Base-by-base conservation (phyloP, 1,140 invertebrate species). In the Lepidurus packardi region DNA sequence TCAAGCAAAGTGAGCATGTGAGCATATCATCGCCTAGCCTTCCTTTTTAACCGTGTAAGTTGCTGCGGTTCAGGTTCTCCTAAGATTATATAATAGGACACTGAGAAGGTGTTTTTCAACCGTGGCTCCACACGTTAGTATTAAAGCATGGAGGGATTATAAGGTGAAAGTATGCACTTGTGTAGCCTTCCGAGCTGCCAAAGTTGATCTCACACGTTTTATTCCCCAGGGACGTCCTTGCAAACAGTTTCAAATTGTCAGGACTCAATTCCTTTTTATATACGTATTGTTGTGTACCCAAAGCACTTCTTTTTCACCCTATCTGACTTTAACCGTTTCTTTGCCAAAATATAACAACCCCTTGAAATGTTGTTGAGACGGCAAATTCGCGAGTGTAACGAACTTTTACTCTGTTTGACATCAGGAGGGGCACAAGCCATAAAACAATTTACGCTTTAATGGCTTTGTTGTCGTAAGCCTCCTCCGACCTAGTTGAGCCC, bases 361-460 rank as follows among this genome's bases (percentile, higher is more conserved):
- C 34, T 34, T 34, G 34, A 34, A 34, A 34, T 34, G 34, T 34
- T 34, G 34, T 34, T 4, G 34, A 4, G 34, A 34, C 4, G 34
- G 21, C 16, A 65, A 65, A 9, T 21, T 65, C 53, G 53, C 16
- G 53, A 65, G 53, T 65, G 16, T 65, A 65, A 65, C 53, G 53
- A 65, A 65, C 53, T 65, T 21, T 16, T 16, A 11, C 16, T n/a
- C 53, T 34, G 21, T n/a, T 65, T 65, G n/a, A 21, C 53, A 65
- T 65, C 53, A 65, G 53, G 53, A 13, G 13, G 34, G 53, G 53
- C 53, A 65, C 53, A 65, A 65, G 53, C 53, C 53, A 65, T 65
- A 65, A 65, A 65, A 65, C 53, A 65, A 65, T 65, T 65, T 65
- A 65, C 53, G 53, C 53, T 65, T 65, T 65, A 65, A 65, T 65